Evolutionary conservation across 2,113 vertebrate genomes (phyloP).

Genomic region (Takifugu flavidus): DNA sequence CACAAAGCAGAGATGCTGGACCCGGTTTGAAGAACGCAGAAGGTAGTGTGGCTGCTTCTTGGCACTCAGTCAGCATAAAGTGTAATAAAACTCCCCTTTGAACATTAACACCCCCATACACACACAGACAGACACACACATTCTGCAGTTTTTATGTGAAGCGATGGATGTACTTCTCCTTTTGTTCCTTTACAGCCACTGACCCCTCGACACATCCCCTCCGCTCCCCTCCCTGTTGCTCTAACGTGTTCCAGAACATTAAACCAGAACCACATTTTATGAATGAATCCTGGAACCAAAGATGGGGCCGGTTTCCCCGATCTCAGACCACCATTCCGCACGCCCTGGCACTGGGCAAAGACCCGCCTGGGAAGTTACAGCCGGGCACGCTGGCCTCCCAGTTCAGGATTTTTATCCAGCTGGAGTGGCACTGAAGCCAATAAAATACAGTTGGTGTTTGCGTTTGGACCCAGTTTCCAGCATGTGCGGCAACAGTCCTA

Average conservation of each 20-base stretch:
- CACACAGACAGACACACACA: constrained; percentile 26
- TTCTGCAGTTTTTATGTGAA: constrained; percentile 36
- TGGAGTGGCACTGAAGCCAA: too few relatives aligned
- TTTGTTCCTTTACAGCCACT: constrained; percentile 38
- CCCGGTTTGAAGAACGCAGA: constrained; percentile 11
- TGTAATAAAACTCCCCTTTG: constrained; percentile 37
- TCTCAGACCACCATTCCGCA: constrained; percentile 45
- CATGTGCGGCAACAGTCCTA: background rate
- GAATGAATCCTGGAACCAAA: constrained; percentile 53
- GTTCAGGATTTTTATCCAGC: constrained; percentile 15
- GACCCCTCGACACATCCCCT: constrained; percentile 12
- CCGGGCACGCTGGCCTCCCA: constrained; percentile 5
- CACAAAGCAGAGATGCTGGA: background rate
- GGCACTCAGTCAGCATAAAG: constrained; percentile 29
- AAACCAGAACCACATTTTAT: constrained; percentile 68
- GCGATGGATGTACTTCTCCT: constrained; percentile 50
- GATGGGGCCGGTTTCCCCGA: constrained; percentile 51
- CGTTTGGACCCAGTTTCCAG: too few relatives aligned
- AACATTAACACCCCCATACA: constrained; percentile 39
- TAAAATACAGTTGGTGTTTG: too few relatives aligned
- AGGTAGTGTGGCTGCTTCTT: constrained; percentile 16
- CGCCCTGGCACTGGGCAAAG: constrained; percentile 35
- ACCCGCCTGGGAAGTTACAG: constrained; percentile 42
- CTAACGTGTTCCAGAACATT: constrained; percentile 63
- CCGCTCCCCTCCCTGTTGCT: constrained; percentile 28